A percentile compares a stretch with the other conserved stretches of the same genome.
Conservation (phyloP, 2,888 invertebrate genomes). For the Barypeithes pellucidus region DNA sequence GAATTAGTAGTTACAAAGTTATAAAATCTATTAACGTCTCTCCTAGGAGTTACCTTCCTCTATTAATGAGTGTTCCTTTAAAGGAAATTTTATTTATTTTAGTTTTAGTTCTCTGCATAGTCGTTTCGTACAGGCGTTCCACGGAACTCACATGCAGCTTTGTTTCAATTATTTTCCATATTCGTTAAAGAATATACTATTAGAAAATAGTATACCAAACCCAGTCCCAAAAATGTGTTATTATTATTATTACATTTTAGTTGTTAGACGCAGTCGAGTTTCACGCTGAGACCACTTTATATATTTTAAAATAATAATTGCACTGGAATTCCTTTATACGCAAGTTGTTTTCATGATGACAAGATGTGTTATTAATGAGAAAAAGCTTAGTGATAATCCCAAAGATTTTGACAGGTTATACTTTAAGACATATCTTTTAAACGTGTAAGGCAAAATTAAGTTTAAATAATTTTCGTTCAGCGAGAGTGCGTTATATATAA, state of each 20-base stretch:
- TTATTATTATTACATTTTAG: too few species aligned
- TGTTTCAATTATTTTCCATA: too few species aligned
- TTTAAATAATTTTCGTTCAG: slow-evolving; percentile 46
- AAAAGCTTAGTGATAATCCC: slow-evolving; percentile 16
- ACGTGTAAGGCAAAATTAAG: slow-evolving; percentile 33
- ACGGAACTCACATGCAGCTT: too few species aligned
- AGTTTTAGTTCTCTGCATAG: neutral
- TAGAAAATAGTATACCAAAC: too few species aligned
- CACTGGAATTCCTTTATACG: neutral
- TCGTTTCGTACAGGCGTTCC: too few species aligned
- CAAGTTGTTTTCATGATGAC: slow-evolving; percentile 8
- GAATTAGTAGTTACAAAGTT: slow-evolving; percentile 27
- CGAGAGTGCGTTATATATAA: slow-evolving; percentile 43
- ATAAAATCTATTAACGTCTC: slow-evolving; percentile 24
- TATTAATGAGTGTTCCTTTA: slow-evolving; percentile 10
- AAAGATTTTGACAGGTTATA: slow-evolving; percentile 40
- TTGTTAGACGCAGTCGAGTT: too few species aligned
- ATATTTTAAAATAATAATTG: neutral
- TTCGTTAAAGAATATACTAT: too few species aligned
- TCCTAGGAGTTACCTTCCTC: slow-evolving; percentile 9
- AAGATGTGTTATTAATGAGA: slow-evolving; percentile 25
- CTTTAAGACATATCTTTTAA: slow-evolving; percentile 43
- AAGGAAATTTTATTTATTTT: slow-evolving; percentile 1
- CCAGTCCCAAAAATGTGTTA: too few species aligned
- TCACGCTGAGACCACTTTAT: too few species aligned